Percentiles rank a stretch among this genome's conserved stretches.
Evolutionary conservation across 2,888 invertebrate species (phyloP).

Genomic region (Latrodectus hesperus): DNA sequence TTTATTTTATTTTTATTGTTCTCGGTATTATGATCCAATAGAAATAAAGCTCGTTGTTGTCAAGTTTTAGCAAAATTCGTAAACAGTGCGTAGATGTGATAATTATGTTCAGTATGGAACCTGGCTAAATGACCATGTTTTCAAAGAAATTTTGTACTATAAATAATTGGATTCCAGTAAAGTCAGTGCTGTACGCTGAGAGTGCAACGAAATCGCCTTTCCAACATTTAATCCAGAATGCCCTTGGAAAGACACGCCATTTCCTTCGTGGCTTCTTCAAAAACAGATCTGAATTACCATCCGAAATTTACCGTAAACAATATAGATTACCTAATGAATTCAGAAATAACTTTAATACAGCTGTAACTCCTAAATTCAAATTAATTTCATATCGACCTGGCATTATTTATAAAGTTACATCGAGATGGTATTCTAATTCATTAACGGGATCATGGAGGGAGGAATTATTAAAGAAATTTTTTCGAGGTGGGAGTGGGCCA

Average conservation of each 20-base stretch:
- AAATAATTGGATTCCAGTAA: constrained; percentile 2
- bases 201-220: constrained; percentile 30
- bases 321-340: constrained; percentile 53
- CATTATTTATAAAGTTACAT: constrained; percentile 49
- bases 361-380: constrained; percentile 22
- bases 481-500: constrained; percentile 47
- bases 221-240: constrained; percentile 45
- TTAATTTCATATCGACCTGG: constrained; percentile 43
- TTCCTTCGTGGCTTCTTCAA: constrained; percentile 42
- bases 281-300: constrained; percentile 34
- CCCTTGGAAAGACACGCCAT: constrained; percentile 55
- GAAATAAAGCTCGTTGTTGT: too few relatives aligned
- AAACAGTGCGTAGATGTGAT: too few relatives aligned
- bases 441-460: constrained; percentile 39
- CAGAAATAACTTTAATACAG: not conserved
- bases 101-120: not conserved
- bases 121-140: not conserved
- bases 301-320: constrained; percentile 33
- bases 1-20: too few relatives aligned
- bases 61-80: too few relatives aligned
- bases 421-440: constrained; percentile 56
- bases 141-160: not conserved
- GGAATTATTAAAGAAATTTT: constrained; percentile 17
- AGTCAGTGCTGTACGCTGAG: constrained; percentile 29
- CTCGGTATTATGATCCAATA: too few relatives aligned